Conservation (phyloP, 2,797 vertebrate species). For the Eulemur rubriventer region DNA sequence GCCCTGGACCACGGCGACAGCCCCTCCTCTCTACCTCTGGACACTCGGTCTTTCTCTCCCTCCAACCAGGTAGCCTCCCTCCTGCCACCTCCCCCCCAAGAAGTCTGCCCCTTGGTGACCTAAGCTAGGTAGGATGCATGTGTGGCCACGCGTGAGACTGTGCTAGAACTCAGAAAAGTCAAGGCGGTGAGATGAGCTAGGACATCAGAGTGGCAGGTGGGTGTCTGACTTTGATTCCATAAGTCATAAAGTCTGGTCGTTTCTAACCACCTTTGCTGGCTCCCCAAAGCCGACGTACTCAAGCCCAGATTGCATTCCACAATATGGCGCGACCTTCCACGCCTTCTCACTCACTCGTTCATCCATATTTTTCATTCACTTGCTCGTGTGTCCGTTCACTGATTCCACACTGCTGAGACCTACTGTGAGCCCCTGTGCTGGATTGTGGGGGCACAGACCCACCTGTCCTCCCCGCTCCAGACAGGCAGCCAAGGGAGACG, state of each 20-base stretch:
- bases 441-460: background rate
- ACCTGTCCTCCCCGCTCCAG: background rate
- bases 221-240: background rate
- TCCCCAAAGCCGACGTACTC: background rate
- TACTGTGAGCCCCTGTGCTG: background rate
- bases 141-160: background rate
- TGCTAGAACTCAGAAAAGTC: background rate
- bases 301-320: background rate
- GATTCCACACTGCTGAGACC: background rate
- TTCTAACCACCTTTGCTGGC: background rate
- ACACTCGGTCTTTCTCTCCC: background rate
- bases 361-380: background rate
- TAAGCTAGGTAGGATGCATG: background rate
- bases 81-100: background rate
- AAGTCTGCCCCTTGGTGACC: rapidly evolving
- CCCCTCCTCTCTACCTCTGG: background rate
- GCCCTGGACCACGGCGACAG: background rate
- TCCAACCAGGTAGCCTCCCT: background rate
- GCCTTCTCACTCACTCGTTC: background rate
- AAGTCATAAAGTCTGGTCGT: background rate
- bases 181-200: background rate
- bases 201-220: background rate
- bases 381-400: background rate
- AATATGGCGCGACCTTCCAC: background rate
- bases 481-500: background rate